Percentiles rank a stretch among this genome's conserved stretches.
Evolutionary conservation across 1,140 invertebrate species (phyloP).

Genomic region (Euschistus heros): DNA sequence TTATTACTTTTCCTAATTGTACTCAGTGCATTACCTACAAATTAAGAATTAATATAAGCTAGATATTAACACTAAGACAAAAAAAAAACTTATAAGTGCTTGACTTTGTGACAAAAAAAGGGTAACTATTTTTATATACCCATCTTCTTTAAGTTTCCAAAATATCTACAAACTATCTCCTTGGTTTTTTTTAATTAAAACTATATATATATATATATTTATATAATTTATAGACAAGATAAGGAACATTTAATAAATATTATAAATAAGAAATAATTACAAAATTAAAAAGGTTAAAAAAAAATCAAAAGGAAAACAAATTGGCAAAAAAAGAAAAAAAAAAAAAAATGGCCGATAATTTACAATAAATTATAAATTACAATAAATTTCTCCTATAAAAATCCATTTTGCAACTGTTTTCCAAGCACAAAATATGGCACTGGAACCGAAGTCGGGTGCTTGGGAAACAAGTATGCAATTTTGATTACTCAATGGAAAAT

Average conservation of each 20-base stretch:
- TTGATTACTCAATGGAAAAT: constrained; percentile 15
- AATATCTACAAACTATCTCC: constrained; percentile 15
- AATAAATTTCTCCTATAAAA: constrained; percentile 13
- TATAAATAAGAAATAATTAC: constrained; percentile 15
- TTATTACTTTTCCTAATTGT: constrained; percentile 17
- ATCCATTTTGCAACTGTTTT: neutral
- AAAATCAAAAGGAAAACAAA: neutral
- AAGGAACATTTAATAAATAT: constrained; percentile 18
- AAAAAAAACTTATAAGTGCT: constrained; percentile 11
- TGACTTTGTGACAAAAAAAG: constrained; percentile 16
- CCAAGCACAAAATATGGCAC: constrained; percentile 9
- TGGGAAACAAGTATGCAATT: constrained; percentile 7
- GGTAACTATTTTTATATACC: constrained; percentile 12
- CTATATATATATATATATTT: constrained; percentile 9
- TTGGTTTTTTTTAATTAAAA: constrained; percentile 12
- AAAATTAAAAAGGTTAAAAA: neutral
- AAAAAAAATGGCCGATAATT: constrained; percentile 6
- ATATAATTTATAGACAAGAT: constrained; percentile 9
- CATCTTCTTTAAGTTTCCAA: constrained; percentile 10
- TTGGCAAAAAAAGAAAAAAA: neutral
- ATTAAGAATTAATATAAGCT: constrained; percentile 12
- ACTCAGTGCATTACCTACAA: constrained; percentile 18
- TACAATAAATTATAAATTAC: constrained; percentile 2
- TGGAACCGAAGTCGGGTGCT: constrained; percentile 8
- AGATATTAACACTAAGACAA: constrained; percentile 12